Conservation (phyloP, 2,113 vertebrate genomes). For the Silurus asotus region DNA sequence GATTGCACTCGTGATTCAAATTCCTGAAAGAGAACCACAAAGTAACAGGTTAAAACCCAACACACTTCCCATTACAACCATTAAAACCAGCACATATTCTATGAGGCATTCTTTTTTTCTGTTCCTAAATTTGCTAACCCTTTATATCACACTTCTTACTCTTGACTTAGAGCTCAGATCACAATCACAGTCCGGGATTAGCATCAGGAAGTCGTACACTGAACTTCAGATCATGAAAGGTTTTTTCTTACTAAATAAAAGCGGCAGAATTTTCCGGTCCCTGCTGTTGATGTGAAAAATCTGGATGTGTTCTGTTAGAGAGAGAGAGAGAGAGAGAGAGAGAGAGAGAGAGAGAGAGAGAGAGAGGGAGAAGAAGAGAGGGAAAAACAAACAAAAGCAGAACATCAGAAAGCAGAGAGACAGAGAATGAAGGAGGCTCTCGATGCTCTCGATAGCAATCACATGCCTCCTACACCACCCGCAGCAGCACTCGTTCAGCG, state of each 20-base stretch:
- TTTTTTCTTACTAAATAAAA: not conserved
- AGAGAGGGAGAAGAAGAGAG: not conserved
- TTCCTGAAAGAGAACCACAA: no score
- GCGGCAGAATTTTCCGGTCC: not conserved
- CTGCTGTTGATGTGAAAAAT: slow-evolving; percentile 9
- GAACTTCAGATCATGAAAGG: not conserved
- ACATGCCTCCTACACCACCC: slow-evolving; percentile 24
- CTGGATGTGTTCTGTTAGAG: not conserved
- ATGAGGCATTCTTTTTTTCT: no score
- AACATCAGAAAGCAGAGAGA: slow-evolving; percentile 22
- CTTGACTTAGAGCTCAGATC: not conserved
- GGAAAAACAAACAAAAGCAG: not conserved
- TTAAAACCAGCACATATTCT: no score
- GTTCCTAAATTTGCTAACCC: no score
- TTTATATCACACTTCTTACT: not conserved
- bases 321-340: not conserved
- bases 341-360: not conserved
- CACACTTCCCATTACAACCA: no score
- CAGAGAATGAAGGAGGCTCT: slow-evolving; percentile 30
- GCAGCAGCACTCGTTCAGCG: slow-evolving; percentile 18
- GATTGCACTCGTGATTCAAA: no score
- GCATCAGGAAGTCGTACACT: not conserved
- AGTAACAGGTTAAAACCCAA: no score
- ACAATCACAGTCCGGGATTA: not conserved
- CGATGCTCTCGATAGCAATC: slow-evolving; percentile 40